These are phyloP conservation scores for Brevimyrus niger DNA, from an alignment of 2,113 vertebrate genomes.

Conservation along the genomic window DNA sequence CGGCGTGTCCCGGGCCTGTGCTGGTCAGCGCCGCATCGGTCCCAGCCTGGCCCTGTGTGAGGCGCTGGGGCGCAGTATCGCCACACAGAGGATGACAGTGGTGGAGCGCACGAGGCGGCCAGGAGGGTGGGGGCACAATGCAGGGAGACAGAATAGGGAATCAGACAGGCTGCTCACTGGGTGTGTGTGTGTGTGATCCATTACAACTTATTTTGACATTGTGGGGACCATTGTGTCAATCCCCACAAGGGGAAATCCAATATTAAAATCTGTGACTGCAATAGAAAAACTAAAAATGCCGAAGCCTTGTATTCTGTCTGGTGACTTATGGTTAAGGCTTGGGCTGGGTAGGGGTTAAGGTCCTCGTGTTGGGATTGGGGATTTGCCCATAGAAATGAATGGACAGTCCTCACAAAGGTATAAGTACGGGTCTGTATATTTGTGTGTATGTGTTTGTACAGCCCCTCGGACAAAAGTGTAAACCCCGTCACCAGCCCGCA, in stretches of 20 bases:
- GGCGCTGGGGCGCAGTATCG: background rate
- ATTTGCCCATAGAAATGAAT: too few relatives aligned
- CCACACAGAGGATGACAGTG: background rate
- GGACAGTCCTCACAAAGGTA: too few relatives aligned
- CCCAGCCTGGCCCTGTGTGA: background rate
- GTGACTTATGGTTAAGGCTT: too few relatives aligned
- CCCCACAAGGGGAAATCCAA: too few relatives aligned
- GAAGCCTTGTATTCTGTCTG: too few relatives aligned
- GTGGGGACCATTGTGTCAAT: background rate
- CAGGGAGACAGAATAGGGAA: background rate
- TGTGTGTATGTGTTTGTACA: background rate
- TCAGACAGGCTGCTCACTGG: background rate
- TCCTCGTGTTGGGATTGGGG: too few relatives aligned
- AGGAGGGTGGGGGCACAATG: background rate
- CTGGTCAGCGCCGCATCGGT: background rate
- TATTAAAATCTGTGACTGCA: too few relatives aligned
- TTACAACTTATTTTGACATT: too few relatives aligned
- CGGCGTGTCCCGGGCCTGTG: background rate
- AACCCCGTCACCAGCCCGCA: background rate
- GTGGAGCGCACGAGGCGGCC: background rate
- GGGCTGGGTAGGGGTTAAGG: too few relatives aligned
- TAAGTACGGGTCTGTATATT: too few relatives aligned
- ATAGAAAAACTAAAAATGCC: too few relatives aligned
- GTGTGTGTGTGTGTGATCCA: background rate
- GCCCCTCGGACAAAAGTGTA: background rate